Evolutionary conservation across 1,140 invertebrate species (phyloP), one percentile per base, ranked within the genome.

Genomic region (Armadillidium nasatum): DNA sequence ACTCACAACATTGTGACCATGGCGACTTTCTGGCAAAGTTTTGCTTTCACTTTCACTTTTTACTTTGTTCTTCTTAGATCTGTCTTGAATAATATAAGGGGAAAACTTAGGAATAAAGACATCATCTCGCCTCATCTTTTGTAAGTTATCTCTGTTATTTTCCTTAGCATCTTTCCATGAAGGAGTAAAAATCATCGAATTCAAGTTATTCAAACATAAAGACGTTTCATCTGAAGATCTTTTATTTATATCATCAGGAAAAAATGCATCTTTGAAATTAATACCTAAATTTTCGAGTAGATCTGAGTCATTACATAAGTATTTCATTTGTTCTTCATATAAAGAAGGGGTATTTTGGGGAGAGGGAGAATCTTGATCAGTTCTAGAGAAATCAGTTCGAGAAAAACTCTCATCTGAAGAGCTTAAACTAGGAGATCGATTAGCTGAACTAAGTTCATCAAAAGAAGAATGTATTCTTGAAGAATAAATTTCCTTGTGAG

Each of bases 361-460:
- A 80, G 88, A 89, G 10, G 89, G 88, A 4, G 88, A 87, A 11
- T 88, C 87, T 71, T 88, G 87, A 75, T 83, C 83, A 43, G 83
- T 83, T 89, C 4, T 90, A 45, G 82, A 83, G 60, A 82, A 82
- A 74, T 83, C 82, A 10, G 82, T 83, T 73, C 90, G 87, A 70
- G 90, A 91, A 82, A 91, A 92, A 83, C 90, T 92, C 83, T 93
- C 92, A 82, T 93, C 91, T 0, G 91, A 92, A 71, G 91, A 92
- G 83, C 90, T 92, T 67, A 92, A 88, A 82, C 90, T 91, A 3
- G 91, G 91, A 33, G 91, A 92, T 76, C 91, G 88, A 76, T 92
- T 92, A 1, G 92, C 84, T 0, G 91, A 92, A 82, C 90, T 92
- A 19, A 93, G 88, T 83, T 93, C 91, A 83, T 93, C 91, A 2